Conservation (phyloP, 2,888 invertebrate species). For the Melinopterus prodromus region DNA sequence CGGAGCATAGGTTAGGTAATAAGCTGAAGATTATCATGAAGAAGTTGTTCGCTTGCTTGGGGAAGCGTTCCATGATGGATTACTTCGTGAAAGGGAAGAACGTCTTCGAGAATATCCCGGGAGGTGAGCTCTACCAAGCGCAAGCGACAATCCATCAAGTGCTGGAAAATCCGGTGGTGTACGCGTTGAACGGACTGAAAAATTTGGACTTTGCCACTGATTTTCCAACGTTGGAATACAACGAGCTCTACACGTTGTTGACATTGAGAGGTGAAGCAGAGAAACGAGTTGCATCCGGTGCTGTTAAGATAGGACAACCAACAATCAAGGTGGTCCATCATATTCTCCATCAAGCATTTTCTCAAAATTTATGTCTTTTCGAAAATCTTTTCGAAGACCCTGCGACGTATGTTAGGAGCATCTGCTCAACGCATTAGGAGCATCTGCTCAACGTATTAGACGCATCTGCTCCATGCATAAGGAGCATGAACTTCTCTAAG, state of each 20-base stretch:
- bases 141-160: constrained; percentile 74
- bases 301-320: constrained; percentile 25
- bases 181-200: constrained; percentile 72
- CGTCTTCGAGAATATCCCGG: constrained; percentile 75
- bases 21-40: constrained; percentile 70
- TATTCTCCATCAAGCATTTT: too few species aligned
- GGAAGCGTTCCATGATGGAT: constrained; percentile 70
- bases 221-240: constrained; percentile 71
- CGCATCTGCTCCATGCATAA: too few species aligned
- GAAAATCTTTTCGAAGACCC: too few species aligned
- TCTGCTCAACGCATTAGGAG: too few species aligned
- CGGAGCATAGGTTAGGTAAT: constrained; percentile 76
- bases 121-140: constrained; percentile 68
- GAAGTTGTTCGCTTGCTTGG: constrained; percentile 70
- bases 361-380: too few species aligned
- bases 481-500: too few species aligned
- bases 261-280: constrained; percentile 29
- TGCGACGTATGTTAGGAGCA: too few species aligned
- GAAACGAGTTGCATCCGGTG: constrained; percentile 17
- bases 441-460: too few species aligned
- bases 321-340: constrained; percentile 39
- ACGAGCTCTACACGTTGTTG: constrained; percentile 55
- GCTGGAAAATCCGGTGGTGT: constrained; percentile 75
- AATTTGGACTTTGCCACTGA: constrained; percentile 70
- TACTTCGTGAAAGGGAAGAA: constrained; percentile 77